Evolutionary conservation across 2,888 invertebrate species (phyloP).

Genomic region (Tachina lurida): DNA sequence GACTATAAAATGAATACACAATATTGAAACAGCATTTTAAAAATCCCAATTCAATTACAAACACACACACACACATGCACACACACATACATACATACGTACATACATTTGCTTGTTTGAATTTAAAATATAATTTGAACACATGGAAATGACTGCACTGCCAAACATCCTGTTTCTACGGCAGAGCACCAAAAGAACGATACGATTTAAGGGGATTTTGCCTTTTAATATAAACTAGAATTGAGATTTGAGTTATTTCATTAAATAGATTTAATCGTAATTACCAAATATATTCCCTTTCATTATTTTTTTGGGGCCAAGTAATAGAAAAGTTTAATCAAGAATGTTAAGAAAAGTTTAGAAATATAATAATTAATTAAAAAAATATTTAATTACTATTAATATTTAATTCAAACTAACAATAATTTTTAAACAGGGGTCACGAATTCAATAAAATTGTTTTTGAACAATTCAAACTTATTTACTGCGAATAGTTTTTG

Average conservation of each 20-base stretch:
- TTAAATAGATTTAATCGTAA: constrained; percentile 17
- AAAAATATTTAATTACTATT: too few species aligned
- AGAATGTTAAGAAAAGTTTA: too few species aligned
- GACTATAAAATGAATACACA: constrained; percentile 43
- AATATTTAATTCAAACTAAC: too few species aligned
- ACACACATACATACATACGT: background rate
- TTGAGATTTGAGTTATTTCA: background rate
- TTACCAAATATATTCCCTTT: too few species aligned
- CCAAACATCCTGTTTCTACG: constrained; percentile 33
- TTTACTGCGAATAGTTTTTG: too few species aligned
- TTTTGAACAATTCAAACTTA: too few species aligned
- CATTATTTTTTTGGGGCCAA: too few species aligned
- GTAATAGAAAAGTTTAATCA: too few species aligned
- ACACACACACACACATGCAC: background rate
- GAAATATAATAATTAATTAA: too few species aligned
- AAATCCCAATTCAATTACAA: constrained; percentile 55
- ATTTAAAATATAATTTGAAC: constrained; percentile 19
- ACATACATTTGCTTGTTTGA: background rate
- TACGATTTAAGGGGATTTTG: constrained; percentile 32
- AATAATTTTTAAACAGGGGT: too few species aligned
- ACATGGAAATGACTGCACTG: constrained; percentile 9
- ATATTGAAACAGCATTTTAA: constrained; percentile 65
- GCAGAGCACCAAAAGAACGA: constrained; percentile 17
- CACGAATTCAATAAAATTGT: too few species aligned
- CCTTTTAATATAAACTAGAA: constrained; percentile 10